phyloP scores from a whole-genome alignment of 2,797 vertebrate genomes.

The Leucoraja ocellata region DNA sequence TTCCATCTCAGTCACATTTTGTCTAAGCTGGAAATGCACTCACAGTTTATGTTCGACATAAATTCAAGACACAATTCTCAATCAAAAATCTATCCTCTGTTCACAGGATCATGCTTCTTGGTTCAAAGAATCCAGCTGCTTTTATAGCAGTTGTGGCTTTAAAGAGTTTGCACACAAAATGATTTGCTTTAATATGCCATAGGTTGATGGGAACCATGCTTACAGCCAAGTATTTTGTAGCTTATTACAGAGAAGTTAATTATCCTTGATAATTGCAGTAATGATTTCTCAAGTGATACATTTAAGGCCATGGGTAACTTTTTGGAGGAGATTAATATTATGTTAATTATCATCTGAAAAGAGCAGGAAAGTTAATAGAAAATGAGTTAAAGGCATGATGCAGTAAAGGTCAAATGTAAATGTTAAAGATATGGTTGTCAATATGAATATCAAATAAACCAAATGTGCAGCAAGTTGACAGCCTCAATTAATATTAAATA shows the following conservation, averaged over 20 bases:
- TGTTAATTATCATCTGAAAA: background rate
- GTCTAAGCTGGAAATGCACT: conserved; percentile 36
- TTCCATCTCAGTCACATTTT: conserved; percentile 36
- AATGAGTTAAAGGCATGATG: background rate
- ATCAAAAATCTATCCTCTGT: conserved; percentile 31
- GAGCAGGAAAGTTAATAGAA: conserved; percentile 25
- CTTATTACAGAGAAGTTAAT: conserved; percentile 36
- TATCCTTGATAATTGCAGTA: conserved; percentile 31
- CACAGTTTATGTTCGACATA: conserved; percentile 37
- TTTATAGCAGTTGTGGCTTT: conserved; percentile 7
- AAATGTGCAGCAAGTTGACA: conserved; percentile 6
- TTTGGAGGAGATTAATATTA: conserved; percentile 32
- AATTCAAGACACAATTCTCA: conserved; percentile 37
- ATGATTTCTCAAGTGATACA: conserved; percentile 23
- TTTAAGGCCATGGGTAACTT: conserved; percentile 6
- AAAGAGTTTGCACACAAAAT: conserved; percentile 29
- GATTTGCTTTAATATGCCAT: conserved; percentile 37
- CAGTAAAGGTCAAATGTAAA: conserved; percentile 31
- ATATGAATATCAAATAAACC: background rate
- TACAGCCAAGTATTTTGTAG: conserved; percentile 25
- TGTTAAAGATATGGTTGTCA: conserved; percentile 5
- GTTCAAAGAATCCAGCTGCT: background rate
- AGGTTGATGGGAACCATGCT: conserved; percentile 31
- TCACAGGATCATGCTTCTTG: conserved; percentile 33
- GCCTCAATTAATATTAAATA: background rate